phyloP scores from a whole-genome alignment of 2,113 vertebrate species.

The Oncorhynchus clarkii region DNA sequence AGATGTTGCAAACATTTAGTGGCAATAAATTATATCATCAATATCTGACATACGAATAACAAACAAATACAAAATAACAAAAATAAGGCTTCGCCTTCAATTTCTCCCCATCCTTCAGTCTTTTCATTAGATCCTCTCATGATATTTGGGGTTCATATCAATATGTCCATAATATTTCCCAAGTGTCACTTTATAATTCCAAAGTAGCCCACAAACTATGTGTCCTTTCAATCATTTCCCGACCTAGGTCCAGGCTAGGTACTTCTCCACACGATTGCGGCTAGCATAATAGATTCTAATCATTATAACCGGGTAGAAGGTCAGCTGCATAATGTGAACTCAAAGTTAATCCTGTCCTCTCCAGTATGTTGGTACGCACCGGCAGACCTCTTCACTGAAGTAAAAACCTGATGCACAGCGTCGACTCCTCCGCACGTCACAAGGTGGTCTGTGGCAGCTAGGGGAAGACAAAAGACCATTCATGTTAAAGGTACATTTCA shows the following conservation, averaged over 20 bases:
- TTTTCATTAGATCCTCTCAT: conserved; percentile 22
- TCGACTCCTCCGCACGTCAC: conserved; percentile 74
- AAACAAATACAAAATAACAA: conserved; percentile 63
- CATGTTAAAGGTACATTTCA: neutral
- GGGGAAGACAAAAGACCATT: neutral
- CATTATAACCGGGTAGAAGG: neutral
- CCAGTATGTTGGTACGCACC: conserved; percentile 92
- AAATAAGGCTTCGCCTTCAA: no score
- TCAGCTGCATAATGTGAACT: neutral
- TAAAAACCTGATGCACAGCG: conserved; percentile 83
- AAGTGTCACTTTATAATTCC: conserved; percentile 7
- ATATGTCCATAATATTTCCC: conserved; percentile 47
- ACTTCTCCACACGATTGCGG: conserved; percentile 2
- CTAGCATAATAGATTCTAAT: neutral
- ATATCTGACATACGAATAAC: conserved; percentile 85
- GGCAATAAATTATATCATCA: conserved; percentile 99
- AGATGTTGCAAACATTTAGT: conserved; percentile 88
- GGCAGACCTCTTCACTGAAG: conserved; percentile 95
- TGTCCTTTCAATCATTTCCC: conserved; percentile 46
- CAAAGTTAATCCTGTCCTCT: conserved; percentile 75
- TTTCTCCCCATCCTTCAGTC: neutral
- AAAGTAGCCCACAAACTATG: conserved; percentile 24
- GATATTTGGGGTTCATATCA: conserved; percentile 14
- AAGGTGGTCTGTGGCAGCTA: conserved; percentile 89
- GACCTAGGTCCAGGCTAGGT: conserved; percentile 31